Evolutionary conservation across 64 coral and sea anemone species (phyloP).

Genomic region (Dendronephthya gigantea): DNA sequence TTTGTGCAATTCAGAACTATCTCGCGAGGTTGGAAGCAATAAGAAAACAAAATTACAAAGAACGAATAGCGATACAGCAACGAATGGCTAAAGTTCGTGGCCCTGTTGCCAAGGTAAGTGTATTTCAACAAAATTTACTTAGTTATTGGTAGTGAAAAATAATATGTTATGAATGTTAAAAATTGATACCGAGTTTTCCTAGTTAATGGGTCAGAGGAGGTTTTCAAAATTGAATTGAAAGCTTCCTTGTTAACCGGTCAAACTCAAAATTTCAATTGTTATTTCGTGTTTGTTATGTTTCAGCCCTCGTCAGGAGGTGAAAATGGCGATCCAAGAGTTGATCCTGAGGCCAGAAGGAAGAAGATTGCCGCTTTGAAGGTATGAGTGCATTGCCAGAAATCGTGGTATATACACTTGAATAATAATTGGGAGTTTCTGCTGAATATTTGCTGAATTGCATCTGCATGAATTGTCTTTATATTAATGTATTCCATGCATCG

Average conservation of each 20-base stretch:
- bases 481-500: no score
- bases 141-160: no score
- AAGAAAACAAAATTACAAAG: constrained; percentile 73
- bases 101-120: constrained; percentile 22
- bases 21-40: constrained; percentile 82
- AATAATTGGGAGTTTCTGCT: no score
- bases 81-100: constrained; percentile 84
- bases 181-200: no score
- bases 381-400: no score
- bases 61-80: constrained; percentile 64
- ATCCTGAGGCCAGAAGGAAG: constrained; percentile 76
- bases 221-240: not conserved
- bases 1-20: constrained; percentile 55
- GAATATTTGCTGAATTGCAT: no score
- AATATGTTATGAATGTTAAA: no score
- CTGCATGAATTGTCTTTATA: no score
- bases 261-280: not conserved
- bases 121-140: no score
- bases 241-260: not conserved
- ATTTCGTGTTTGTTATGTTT: not conserved
- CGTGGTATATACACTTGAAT: no score
- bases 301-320: not conserved
- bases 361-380: constrained; percentile 98
- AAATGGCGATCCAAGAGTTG: constrained; percentile 74
- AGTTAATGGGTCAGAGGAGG: not conserved